Conservation (phyloP, 37 sponge, comb jelly and placozoan species). For the Ephydatia muelleri region DNA sequence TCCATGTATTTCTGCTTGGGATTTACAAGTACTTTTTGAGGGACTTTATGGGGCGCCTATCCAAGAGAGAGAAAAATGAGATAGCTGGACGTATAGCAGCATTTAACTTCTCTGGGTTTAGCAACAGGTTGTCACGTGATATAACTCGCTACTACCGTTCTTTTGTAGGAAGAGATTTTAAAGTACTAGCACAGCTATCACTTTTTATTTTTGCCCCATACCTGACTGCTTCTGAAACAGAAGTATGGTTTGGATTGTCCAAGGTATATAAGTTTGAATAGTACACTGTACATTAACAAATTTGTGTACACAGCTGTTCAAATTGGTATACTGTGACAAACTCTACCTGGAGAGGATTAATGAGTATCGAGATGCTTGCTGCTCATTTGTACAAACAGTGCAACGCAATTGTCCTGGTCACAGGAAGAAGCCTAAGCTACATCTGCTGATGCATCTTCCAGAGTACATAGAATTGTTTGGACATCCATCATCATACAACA, state of each 20-base stretch:
- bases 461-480: slow-evolving; percentile 53
- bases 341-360: background rate
- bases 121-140: slow-evolving; percentile 2
- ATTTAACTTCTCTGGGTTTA: slow-evolving; percentile 34
- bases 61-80: slow-evolving; percentile 18
- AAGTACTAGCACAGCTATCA: slow-evolving; percentile 41
- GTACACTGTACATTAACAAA: background rate
- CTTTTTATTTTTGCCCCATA: slow-evolving; percentile 34
- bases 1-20: slow-evolving; percentile 48
- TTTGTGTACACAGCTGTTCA: slow-evolving; percentile 26
- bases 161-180: slow-evolving; percentile 46
- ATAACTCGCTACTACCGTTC: slow-evolving; percentile 20
- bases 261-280: background rate
- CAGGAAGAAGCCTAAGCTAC: slow-evolving; percentile 26
- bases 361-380: background rate
- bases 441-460: slow-evolving; percentile 48
- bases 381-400: slow-evolving; percentile 26
- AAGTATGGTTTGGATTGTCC: slow-evolving; percentile 11
- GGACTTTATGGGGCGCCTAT: slow-evolving; percentile 5
- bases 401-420: slow-evolving; percentile 2
- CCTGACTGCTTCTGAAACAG: slow-evolving; percentile 2
- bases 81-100: slow-evolving; percentile 12
- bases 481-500: slow-evolving; percentile 34
- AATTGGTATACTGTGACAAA: slow-evolving; percentile 12
- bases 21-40: slow-evolving; percentile 42